Evolutionary conservation across 2,888 invertebrate genomes (phyloP).

Genomic region (Coelopa pilipes): DNA sequence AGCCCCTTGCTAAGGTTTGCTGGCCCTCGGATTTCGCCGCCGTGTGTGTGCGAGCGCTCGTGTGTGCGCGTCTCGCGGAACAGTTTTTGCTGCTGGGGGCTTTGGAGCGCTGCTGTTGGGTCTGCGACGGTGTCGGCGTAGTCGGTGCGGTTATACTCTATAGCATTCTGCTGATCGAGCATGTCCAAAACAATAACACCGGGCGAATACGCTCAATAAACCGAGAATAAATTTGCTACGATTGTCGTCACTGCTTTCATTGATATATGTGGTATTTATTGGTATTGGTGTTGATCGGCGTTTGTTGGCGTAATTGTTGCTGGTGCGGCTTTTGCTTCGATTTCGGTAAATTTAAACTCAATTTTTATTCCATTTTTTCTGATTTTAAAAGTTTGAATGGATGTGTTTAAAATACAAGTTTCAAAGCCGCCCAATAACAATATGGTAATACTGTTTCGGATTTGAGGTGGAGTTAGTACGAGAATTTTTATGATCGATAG

Average conservation of each 20-base stretch:
- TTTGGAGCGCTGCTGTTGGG: conserved; percentile 18
- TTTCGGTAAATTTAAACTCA: not conserved
- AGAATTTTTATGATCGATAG: too few species aligned
- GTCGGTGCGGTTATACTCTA: conserved; percentile 25
- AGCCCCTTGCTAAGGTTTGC: conserved; percentile 6
- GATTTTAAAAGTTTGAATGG: not conserved
- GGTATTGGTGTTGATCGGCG: not conserved
- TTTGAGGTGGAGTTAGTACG: too few species aligned
- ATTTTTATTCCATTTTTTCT: too few species aligned
- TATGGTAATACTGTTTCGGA: too few species aligned
- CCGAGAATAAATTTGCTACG: not conserved
- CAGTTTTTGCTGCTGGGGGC: conserved; percentile 21
- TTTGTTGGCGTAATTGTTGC: not conserved
- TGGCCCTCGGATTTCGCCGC: not conserved
- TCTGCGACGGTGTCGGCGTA: not conserved
- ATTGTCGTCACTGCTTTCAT: not conserved
- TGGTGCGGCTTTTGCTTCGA: not conserved
- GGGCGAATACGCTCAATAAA: not conserved
- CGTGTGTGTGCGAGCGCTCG: conserved; percentile 20
- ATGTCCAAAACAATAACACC: not conserved
- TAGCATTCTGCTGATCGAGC: conserved; percentile 40
- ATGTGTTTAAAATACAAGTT: not conserved
- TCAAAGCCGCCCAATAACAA: too few species aligned
- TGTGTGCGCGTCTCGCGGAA: conserved; percentile 25
- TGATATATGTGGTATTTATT: not conserved